Base-by-base conservation (phyloP, 2,113 vertebrate genomes). In the Ictalurus punctatus region DNA sequence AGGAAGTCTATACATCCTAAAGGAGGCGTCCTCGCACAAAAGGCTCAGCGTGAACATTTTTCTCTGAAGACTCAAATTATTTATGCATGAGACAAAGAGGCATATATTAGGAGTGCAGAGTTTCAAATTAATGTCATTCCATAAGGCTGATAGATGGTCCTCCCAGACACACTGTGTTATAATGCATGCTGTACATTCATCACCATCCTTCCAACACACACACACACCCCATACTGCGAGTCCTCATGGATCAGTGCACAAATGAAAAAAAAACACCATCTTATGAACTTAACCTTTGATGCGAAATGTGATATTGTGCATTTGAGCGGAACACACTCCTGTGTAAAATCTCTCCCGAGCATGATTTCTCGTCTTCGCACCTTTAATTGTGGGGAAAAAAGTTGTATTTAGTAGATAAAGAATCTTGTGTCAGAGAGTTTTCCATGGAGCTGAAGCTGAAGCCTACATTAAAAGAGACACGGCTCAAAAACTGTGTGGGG, bases 241-340 rank as follows among this genome's bases (percentile, higher is more conserved):
- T 92, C 88, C 91, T 94, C 74, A 91, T 85, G 91, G 94, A 94
- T 95, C 95, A 94, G 87, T 92, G 94, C 94, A 93, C 92, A 95
- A 93, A 95, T 95, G 94, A 94, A 95, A 94, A 91, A 93, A 91
- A 93, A 93, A 94, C 92, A 91, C 90, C 92, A 91, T 92, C 90
- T 92, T 93, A 90, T 88, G 86, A 90, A 91, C 86, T 69, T 90
- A 91, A 92, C 92, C 86, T 87, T 84, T 81, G 48, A 81, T 89
- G n/a, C 76, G 78, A 85, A 91, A 91, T 80, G 23, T 76, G 85
- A 90, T 89, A 87, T 89, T 14, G 69, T n/a, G 10, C 84, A 61
- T 34, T 83, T 25, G 52, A 88, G 61, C 61, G 48, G 83, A 85
- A 48, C 59, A 54, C 40, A 6, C 61, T 81, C 83, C 54, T 48